phyloP scores from a whole-genome alignment of 2,888 invertebrate genomes.

The Tipula confusa region DNA sequence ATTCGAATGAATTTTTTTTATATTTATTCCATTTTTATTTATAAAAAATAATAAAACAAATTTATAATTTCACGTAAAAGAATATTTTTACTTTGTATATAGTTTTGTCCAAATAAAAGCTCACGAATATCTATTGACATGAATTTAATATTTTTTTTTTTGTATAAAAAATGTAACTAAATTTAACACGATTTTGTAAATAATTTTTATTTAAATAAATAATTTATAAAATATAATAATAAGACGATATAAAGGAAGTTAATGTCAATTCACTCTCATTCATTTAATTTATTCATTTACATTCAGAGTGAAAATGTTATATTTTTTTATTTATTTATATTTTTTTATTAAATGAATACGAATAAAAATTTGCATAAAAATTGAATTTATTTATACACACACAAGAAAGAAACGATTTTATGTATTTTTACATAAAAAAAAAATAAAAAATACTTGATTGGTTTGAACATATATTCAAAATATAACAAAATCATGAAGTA shows the following conservation, averaged over 20 bases:
- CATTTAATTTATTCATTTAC: neutral
- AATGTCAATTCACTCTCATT: constrained; percentile 1
- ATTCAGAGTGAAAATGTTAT: neutral
- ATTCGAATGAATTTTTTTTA: neutral
- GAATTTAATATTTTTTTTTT: too few relatives aligned
- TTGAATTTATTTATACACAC: neutral
- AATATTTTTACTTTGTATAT: too few relatives aligned
- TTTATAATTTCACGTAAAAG: neutral
- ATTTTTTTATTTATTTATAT: too few relatives aligned
- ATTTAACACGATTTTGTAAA: neutral
- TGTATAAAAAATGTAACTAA: neutral
- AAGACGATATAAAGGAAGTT: neutral
- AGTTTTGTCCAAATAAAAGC: too few relatives aligned
- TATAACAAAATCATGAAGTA: neutral
- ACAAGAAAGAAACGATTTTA: neutral
- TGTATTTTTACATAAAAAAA: neutral
- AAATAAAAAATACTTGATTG: neutral
- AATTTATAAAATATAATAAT: neutral
- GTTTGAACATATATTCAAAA: too few relatives aligned
- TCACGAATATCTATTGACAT: neutral
- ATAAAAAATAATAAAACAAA: too few relatives aligned
- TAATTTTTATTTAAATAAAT: neutral
- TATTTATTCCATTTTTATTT: neutral
- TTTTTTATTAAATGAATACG: neutral
- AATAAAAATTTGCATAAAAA: neutral